Percentiles rank a stretch among this genome's conserved stretches.
Conservation (phyloP, 2,888 invertebrate species). For the Dorcus parallelipipedus region DNA sequence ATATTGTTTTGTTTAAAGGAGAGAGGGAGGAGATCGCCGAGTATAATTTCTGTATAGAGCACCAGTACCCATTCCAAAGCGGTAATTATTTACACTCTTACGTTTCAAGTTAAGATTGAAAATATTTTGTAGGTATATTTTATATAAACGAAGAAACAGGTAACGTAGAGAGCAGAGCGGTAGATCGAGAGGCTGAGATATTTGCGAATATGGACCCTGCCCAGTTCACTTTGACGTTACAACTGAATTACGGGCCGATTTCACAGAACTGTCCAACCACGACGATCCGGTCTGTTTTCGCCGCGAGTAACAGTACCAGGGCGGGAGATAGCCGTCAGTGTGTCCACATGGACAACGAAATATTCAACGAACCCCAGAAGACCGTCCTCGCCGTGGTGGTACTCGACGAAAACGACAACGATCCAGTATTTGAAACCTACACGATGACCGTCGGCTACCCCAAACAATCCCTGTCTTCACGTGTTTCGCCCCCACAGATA, state of each 20-base stretch:
- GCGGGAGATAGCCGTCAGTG: conserved; percentile 32
- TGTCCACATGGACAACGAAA: conserved; percentile 39
- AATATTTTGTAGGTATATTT: conserved; percentile 3
- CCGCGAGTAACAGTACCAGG: not conserved
- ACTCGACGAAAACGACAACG: conserved; percentile 55
- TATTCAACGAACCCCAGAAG: conserved; percentile 42
- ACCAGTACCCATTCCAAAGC: too few relatives aligned
- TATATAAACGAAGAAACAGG: conserved; percentile 2
- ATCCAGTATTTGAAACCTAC: conserved; percentile 49
- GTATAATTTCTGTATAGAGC: too few relatives aligned
- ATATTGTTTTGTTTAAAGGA: too few relatives aligned
- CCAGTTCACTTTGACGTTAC: conserved; percentile 9
- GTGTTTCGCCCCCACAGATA: conserved; percentile 50
- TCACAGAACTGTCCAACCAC: too few relatives aligned
- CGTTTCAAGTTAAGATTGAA: too few relatives aligned
- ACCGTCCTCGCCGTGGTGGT: conserved; percentile 53
- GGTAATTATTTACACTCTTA: too few relatives aligned
- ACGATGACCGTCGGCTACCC: conserved; percentile 53
- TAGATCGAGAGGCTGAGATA: conserved; percentile 15
- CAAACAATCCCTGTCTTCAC: conserved; percentile 43
- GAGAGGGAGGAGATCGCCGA: too few relatives aligned
- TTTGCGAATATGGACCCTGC: conserved; percentile 4
- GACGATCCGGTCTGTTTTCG: too few relatives aligned
- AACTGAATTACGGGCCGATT: not conserved
- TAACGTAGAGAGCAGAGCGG: not conserved